phyloP scores from a whole-genome alignment of 2,888 invertebrate genomes.

The Gymnoscelis rufifasciata region DNA sequence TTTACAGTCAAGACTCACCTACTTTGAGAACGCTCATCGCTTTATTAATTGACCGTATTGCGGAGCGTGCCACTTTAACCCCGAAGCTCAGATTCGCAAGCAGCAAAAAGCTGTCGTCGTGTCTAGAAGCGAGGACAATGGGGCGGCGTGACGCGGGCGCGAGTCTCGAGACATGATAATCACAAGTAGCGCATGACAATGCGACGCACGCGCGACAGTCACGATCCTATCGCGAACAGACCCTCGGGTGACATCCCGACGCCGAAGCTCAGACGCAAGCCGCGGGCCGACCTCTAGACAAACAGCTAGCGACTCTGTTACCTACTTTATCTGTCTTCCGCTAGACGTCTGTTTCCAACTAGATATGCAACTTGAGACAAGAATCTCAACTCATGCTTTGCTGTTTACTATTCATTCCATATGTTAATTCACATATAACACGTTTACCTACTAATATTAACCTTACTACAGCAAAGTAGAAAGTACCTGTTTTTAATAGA shows the following conservation, averaged over 20 bases:
- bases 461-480: too few relatives aligned
- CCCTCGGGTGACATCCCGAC: conserved; percentile 51
- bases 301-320: conserved; percentile 10
- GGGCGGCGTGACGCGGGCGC: conserved; percentile 53
- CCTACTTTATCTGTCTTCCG: conserved; percentile 9
- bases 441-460: neutral
- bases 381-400: too few relatives aligned
- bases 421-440: too few relatives aligned
- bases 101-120: conserved; percentile 36
- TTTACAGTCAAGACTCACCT: conserved; percentile 12
- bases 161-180: conserved; percentile 66
- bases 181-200: conserved; percentile 70
- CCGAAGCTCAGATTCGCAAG: conserved; percentile 30
- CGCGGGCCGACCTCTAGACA: conserved; percentile 14
- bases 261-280: conserved; percentile 28
- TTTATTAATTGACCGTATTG: conserved; percentile 47
- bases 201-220: conserved; percentile 65
- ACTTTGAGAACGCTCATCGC: conserved; percentile 29
- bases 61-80: conserved; percentile 31
- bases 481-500: too few relatives aligned
- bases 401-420: too few relatives aligned
- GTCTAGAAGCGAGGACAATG: conserved; percentile 32
- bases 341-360: conserved; percentile 5
- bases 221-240: conserved; percentile 43
- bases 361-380: neutral